phyloP scores from a whole-genome alignment of 2,797 vertebrate genomes.

The Lutjanus argentimaculatus region DNA sequence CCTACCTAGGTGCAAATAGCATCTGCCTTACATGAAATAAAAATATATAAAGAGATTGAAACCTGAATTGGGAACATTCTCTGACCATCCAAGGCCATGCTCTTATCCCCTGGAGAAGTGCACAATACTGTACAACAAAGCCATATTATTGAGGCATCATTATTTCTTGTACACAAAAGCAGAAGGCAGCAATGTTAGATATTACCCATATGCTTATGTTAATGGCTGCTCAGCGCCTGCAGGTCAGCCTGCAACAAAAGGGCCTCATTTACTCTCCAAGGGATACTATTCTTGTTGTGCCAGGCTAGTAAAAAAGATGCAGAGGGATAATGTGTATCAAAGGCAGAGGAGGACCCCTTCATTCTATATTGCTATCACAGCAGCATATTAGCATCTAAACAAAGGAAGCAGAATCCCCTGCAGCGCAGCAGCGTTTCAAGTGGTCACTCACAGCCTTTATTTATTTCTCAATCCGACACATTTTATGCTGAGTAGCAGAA shows the following conservation, averaged over 20 bases:
- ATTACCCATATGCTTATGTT: slow-evolving; percentile 81
- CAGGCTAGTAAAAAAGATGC: slow-evolving; percentile 77
- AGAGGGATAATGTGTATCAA: slow-evolving; percentile 83
- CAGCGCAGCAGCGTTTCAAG: slow-evolving; percentile 81
- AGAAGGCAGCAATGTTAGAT: slow-evolving; percentile 72
- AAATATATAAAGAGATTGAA: slow-evolving; percentile 44
- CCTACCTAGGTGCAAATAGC: too few relatives aligned
- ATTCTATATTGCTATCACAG: slow-evolving; percentile 84
- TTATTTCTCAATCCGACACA: slow-evolving; percentile 81
- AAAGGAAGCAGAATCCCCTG: slow-evolving; percentile 84
- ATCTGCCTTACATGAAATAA: slow-evolving; percentile 61
- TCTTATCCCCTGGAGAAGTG: slow-evolving; percentile 30
- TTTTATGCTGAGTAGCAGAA: slow-evolving; percentile 84
- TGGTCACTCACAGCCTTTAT: slow-evolving; percentile 85
- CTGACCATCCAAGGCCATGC: slow-evolving; percentile 29
- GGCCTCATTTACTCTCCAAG: slow-evolving; percentile 82
- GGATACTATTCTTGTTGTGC: slow-evolving; percentile 78
- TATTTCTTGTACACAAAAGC: slow-evolving; percentile 72
- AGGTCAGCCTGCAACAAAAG: slow-evolving; percentile 84
- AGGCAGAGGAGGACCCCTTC: slow-evolving; percentile 82
- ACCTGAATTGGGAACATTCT: slow-evolving; percentile 48
- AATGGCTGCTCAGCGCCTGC: slow-evolving; percentile 79
- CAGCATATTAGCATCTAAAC: slow-evolving; percentile 87
- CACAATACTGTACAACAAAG: slow-evolving; percentile 50
- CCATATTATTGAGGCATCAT: slow-evolving; percentile 67